These are phyloP conservation scores for Hypena proboscidalis DNA, from an alignment of 2,888 invertebrate genomes.

Conservation along the genomic window DNA sequence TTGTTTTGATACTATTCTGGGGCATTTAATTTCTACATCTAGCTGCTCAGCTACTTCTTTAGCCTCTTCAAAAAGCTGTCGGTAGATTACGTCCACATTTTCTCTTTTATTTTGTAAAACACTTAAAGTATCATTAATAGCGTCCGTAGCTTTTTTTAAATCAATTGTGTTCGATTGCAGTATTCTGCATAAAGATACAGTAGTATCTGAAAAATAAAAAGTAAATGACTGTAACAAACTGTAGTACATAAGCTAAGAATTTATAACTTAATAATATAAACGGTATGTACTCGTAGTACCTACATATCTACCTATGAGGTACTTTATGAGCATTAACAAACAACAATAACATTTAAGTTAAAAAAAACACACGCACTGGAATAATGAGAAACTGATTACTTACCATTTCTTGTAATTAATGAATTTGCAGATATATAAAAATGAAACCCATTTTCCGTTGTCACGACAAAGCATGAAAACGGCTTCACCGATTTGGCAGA, in stretches of 20 bases:
- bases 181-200: constrained; percentile 23
- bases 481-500: too few relatives aligned
- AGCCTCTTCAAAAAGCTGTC: constrained; percentile 38
- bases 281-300: constrained; percentile 1
- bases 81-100: constrained; percentile 35
- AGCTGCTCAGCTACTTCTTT: constrained; percentile 37
- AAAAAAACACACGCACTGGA: too few relatives aligned
- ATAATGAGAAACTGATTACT: too few relatives aligned
- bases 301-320: too few relatives aligned
- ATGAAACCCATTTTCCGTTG: too few relatives aligned
- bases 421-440: too few relatives aligned
- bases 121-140: constrained; percentile 31
- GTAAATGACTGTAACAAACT: constrained; percentile 3
- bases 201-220: constrained; percentile 16
- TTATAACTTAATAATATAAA: neutral
- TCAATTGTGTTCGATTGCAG: constrained; percentile 35
- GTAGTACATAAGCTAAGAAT: constrained; percentile 8
- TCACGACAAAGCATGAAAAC: too few relatives aligned
- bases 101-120: constrained; percentile 37
- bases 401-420: too few relatives aligned
- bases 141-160: constrained; percentile 40
- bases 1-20: constrained; percentile 32
- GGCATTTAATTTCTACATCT: constrained; percentile 37
- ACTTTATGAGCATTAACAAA: neutral
- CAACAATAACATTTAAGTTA: neutral